phyloP scores from a whole-genome alignment of 1,140 invertebrate species.

The Bombus breviceps region DNA sequence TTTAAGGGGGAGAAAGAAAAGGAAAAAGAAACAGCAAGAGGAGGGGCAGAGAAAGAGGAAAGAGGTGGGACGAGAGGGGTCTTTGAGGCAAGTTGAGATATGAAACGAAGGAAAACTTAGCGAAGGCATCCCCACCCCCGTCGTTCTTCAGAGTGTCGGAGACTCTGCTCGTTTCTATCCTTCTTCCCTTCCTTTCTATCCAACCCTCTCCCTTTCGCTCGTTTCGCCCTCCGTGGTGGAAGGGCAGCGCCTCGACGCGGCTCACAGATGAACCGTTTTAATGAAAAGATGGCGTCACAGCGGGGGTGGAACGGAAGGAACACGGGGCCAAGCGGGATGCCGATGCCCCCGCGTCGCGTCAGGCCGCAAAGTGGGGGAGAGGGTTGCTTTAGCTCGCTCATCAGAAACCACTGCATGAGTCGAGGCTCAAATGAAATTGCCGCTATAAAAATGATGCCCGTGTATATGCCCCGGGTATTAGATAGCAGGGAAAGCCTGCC shows the following conservation, averaged over 20 bases:
- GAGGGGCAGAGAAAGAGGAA: slow-evolving; percentile 33
- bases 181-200: slow-evolving; percentile 41
- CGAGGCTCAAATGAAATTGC: slow-evolving; percentile 81
- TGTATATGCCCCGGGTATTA: slow-evolving; percentile 78
- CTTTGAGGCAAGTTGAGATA: slow-evolving; percentile 73
- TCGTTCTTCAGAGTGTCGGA: slow-evolving; percentile 40
- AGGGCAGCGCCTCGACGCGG: slow-evolving; percentile 72
- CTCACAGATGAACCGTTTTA: slow-evolving; percentile 80
- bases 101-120: slow-evolving; percentile 78
- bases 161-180: slow-evolving; percentile 27
- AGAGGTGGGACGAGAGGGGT: neutral
- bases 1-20: slow-evolving; percentile 39
- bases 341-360: slow-evolving; percentile 4
- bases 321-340: slow-evolving; percentile 1
- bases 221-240: slow-evolving; percentile 38
- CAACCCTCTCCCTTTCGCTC: slow-evolving; percentile 38
- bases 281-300: slow-evolving; percentile 79
- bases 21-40: slow-evolving; percentile 7
- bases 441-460: slow-evolving; percentile 81
- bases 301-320: slow-evolving; percentile 43
- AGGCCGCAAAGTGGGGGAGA: slow-evolving; percentile 3
- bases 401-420: slow-evolving; percentile 81
- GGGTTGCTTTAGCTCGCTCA: slow-evolving; percentile 73
- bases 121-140: slow-evolving; percentile 39
- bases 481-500: slow-evolving; percentile 58